Base-by-base conservation (phyloP, 2,888 invertebrate genomes). In the Craniophora ligustri region DNA sequence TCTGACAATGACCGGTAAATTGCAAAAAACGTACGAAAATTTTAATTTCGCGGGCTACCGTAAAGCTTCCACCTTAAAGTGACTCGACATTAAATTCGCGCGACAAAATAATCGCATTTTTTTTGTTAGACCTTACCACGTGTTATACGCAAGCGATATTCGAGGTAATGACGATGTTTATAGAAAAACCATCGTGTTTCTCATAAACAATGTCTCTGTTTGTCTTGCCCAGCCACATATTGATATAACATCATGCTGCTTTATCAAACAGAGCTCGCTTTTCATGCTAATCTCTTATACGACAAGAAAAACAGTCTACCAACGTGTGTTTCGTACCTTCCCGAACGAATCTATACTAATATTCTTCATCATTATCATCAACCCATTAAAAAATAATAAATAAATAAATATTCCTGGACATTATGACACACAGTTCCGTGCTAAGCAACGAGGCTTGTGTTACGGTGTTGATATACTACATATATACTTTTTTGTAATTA, bases 151-250 rank as follows among this genome's bases (percentile, higher is more conserved):
- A 61, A 38, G 11, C 40, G 30, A 32, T 31, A 45, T 38, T 19
- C 5, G 19, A 11, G 7, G 34, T n/a, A 34, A 34, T 14, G 5
- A 7, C 11, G 8, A 14, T 61, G 62, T 62, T 61, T 62, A 62
- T 39, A 41, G 32, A 67, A 67, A 41, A 40, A 49, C 19, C 44
- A 38, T 57, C 60, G 5, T 11, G 16, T 48, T 35, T 48, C 50
- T 41, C 40, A 48, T 60, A 60, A 49, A 62, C 62, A 61, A 0
- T 18, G 28, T 3, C 36, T 36, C 7, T 61, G 53, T 61, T 61
- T 61, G 30, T 14, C 8, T 5, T 14, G 18, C 11, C 2, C 28
- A 3, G 19, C 0, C 30, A 10, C 3, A 0, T 62, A 63, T 62
- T 62, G 53, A 67, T 34, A 62, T 34, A 62, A 62, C 38, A 62